phyloP scores from a whole-genome alignment of 2,888 invertebrate species.

The Miltochrista miniata region DNA sequence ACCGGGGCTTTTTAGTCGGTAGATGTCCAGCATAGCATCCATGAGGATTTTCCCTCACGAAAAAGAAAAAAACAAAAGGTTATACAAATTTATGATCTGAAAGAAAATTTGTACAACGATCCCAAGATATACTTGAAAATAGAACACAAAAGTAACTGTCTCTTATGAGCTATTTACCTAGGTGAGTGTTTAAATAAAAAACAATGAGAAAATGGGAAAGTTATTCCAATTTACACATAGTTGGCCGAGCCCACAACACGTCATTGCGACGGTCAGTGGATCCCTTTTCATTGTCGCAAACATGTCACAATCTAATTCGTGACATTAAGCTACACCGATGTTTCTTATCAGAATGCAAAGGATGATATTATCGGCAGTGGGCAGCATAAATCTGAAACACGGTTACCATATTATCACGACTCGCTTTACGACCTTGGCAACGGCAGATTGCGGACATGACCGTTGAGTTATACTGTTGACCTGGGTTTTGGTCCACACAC shows the following conservation, averaged over 20 bases:
- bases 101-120: not conserved
- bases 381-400: conserved; percentile 58
- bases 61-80: too few relatives aligned
- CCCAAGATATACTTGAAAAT: conserved; percentile 3
- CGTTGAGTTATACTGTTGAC: conserved; percentile 41
- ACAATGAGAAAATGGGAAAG: conserved; percentile 29
- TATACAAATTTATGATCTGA: not conserved
- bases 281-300: conserved; percentile 48
- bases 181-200: conserved; percentile 26
- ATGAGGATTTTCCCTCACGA: too few relatives aligned
- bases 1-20: too few relatives aligned
- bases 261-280: conserved; percentile 35
- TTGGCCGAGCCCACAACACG: conserved; percentile 25
- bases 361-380: conserved; percentile 60
- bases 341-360: conserved; percentile 60
- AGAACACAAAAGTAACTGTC: conserved; percentile 11
- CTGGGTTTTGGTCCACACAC: conserved; percentile 47
- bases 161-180: conserved; percentile 11
- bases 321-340: conserved; percentile 44
- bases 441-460: conserved; percentile 46
- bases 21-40: too few relatives aligned
- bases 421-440: conserved; percentile 64
- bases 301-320: conserved; percentile 50
- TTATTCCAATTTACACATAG: conserved; percentile 41
- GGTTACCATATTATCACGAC: conserved; percentile 62